These are phyloP conservation scores for Bombus cullumanus DNA, from an alignment of 1,140 invertebrate genomes.

Conservation along the genomic window DNA sequence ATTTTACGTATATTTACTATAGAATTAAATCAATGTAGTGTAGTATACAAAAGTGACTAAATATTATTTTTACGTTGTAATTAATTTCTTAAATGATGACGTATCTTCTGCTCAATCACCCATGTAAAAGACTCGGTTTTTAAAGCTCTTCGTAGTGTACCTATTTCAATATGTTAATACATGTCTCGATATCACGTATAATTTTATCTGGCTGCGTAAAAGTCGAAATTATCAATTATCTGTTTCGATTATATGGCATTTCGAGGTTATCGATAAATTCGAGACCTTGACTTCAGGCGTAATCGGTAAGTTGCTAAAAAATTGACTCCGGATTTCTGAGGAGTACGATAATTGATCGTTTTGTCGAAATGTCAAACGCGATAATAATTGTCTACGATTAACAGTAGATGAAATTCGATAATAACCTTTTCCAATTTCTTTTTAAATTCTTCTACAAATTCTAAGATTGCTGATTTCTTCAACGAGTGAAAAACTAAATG, in stretches of 20 bases:
- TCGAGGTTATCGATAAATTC: neutral
- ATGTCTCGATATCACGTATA: neutral
- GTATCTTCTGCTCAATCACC: neutral
- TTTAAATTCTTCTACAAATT: neutral
- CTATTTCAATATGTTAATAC: neutral
- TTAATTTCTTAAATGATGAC: too few species aligned
- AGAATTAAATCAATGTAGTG: too few species aligned
- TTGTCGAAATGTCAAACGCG: neutral
- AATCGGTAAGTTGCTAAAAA: neutral
- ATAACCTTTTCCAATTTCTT: neutral
- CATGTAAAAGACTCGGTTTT: neutral
- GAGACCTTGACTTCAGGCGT: neutral
- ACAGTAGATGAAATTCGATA: neutral
- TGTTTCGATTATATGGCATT: conserved; percentile 11
- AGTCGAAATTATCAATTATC: neutral
- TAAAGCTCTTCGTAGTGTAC: neutral
- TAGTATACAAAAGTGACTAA: neutral
- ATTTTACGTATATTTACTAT: neutral
- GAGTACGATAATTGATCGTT: neutral
- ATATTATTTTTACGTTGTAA: neutral
- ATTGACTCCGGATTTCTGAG: neutral
- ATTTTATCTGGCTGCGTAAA: neutral
- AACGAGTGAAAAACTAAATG: fast-evolving
- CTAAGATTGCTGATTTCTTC: too few species aligned
- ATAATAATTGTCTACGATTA: neutral